Evolutionary conservation across 2,888 invertebrate genomes (phyloP).

Genomic region (Agrotis puta): DNA sequence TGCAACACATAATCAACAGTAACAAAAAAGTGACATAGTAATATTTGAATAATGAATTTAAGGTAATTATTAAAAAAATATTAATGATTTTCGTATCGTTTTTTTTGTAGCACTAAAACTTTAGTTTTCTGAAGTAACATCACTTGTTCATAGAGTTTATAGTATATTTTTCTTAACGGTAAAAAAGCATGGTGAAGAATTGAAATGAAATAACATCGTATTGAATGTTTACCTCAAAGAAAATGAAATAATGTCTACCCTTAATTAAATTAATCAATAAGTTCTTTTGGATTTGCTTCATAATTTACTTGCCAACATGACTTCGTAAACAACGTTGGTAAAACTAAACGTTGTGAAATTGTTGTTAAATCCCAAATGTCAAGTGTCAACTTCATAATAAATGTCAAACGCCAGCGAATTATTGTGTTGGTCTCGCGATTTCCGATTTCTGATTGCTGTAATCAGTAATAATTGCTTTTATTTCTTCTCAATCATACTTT

Average conservation of each 20-base stretch:
- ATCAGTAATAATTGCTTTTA: constrained; percentile 38
- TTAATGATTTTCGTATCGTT: neutral
- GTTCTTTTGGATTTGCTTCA: neutral
- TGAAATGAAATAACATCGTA: no score
- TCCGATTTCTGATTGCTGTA: constrained; percentile 32
- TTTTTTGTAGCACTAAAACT: neutral
- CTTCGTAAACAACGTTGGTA: rapidly evolving
- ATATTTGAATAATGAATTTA: neutral
- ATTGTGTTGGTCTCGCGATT: constrained; percentile 8
- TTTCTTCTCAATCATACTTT: constrained; percentile 25
- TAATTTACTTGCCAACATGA: neutral
- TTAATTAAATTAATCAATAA: neutral
- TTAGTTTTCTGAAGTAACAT: constrained; percentile 11
- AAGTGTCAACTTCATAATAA: neutral
- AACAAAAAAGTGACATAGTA: no score
- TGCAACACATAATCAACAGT: neutral
- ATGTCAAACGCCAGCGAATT: constrained; percentile 10
- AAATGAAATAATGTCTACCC: neutral
- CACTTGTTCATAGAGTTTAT: constrained; percentile 56
- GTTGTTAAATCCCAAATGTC: neutral
- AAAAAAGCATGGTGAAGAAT: constrained; percentile 42
- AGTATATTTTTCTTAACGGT: constrained; percentile 52
- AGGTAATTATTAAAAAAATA: neutral
- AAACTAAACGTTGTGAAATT: constrained; percentile 35
- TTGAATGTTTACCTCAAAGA: neutral